phyloP scores from a whole-genome alignment of 2,888 invertebrate species.

The Malthinus flaveolus region DNA sequence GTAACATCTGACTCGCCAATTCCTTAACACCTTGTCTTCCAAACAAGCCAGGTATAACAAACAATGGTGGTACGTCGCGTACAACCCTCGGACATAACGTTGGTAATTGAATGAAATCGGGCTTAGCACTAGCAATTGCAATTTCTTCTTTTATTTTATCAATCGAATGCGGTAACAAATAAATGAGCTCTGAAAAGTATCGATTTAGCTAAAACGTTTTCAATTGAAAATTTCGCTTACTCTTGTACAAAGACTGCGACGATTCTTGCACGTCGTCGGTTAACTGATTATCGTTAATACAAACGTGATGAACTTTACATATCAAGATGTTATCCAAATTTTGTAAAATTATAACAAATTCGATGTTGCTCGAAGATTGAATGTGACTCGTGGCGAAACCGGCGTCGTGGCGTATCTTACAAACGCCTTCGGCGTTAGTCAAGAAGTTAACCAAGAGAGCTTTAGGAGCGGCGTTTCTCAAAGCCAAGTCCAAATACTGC shows the following conservation, averaged over 20 bases:
- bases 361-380: conserved; percentile 43
- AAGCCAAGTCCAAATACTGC: conserved; percentile 47
- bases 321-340: conserved; percentile 47
- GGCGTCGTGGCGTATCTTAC: conserved; percentile 43
- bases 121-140: conserved; percentile 40
- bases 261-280: conserved; percentile 44
- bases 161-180: conserved; percentile 44
- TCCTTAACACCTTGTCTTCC: conserved; percentile 41
- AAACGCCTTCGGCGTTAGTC: conserved; percentile 43
- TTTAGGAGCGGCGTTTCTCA: conserved; percentile 48
- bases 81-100: conserved; percentile 49
- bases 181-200: conserved; percentile 43
- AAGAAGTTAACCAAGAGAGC: conserved; percentile 49
- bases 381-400: conserved; percentile 49
- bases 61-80: conserved; percentile 50
- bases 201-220: neutral
- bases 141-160: conserved; percentile 41
- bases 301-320: conserved; percentile 41
- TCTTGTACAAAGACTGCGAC: conserved; percentile 47
- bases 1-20: conserved; percentile 45
- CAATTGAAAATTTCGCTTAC: conserved; percentile 37
- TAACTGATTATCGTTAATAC: conserved; percentile 44
- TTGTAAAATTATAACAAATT: conserved; percentile 43
- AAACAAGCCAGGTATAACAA: conserved; percentile 52
- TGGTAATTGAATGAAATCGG: conserved; percentile 47